phyloP scores from a whole-genome alignment of 2,113 vertebrate genomes.

The Mellivora capensis region DNA sequence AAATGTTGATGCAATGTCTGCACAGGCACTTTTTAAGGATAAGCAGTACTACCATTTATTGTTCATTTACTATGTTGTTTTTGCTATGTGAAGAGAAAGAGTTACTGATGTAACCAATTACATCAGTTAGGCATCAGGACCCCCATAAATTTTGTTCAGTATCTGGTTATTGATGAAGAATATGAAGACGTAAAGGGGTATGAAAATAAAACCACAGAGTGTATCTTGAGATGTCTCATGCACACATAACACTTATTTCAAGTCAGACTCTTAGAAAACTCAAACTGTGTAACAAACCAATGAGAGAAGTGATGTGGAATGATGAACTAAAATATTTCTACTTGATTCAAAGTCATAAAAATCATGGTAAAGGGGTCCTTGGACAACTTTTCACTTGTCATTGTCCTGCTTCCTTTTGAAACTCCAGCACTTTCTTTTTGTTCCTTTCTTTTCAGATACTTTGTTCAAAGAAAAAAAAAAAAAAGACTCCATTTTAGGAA shows the following conservation, averaged over 20 bases:
- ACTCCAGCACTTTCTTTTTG: not conserved
- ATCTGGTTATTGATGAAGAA: not conserved
- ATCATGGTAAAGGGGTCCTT: not conserved
- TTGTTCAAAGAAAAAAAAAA: not conserved
- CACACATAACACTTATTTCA: not conserved
- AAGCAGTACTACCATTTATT: not conserved
- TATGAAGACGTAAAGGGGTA: not conserved
- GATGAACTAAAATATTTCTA: not conserved
- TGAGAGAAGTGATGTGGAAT: not conserved
- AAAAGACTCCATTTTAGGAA: not conserved
- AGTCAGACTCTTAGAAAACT: not conserved
- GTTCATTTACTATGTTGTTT: not conserved
- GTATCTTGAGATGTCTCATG: not conserved
- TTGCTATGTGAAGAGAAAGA: not conserved
- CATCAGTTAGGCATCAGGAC: not conserved
- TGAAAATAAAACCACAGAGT: not conserved
- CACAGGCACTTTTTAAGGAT: not conserved
- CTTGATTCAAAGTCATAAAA: not conserved
- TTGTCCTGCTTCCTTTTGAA: not conserved
- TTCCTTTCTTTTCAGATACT: not conserved
- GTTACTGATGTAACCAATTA: not conserved
- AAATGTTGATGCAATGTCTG: not conserved
- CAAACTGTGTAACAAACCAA: not conserved
- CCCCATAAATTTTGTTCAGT: not conserved
- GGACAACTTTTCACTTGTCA: not conserved